Conservation (phyloP, 2,888 invertebrate genomes). For the Allygus modestus region DNA sequence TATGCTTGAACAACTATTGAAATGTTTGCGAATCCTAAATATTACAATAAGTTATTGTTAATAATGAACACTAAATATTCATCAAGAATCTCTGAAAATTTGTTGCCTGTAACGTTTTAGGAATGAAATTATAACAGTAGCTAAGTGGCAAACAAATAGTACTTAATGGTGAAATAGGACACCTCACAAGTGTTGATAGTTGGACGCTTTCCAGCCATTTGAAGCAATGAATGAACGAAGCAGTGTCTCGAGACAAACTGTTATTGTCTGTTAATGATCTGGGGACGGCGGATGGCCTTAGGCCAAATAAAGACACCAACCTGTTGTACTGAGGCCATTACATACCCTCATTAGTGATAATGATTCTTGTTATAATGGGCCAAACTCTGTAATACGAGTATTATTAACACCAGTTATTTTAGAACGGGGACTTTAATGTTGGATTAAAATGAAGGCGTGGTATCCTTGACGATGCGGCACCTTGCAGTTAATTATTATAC, state of each 20-base stretch:
- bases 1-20: too few relatives aligned
- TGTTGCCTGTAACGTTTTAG: too few relatives aligned
- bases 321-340: slow-evolving; percentile 17
- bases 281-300: not conserved
- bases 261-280: slow-evolving; percentile 24
- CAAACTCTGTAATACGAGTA: not conserved
- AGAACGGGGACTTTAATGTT: not conserved
- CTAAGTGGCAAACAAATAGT: not conserved
- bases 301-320: slow-evolving; percentile 14
- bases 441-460: not conserved
- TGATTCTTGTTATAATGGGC: not conserved
- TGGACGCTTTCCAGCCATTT: not conserved
- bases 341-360: not conserved
- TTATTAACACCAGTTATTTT: not conserved
- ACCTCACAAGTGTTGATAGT: not conserved
- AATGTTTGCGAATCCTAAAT: too few relatives aligned
- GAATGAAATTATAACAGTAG: not conserved
- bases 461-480: not conserved
- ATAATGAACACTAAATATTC: too few relatives aligned
- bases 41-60: too few relatives aligned
- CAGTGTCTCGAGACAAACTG: slow-evolving; percentile 31
- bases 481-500: not conserved
- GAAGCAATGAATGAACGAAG: not conserved
- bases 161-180: not conserved
- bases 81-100: too few relatives aligned